Conservation (phyloP, 2,797 vertebrate genomes). For the Knipowitschia caucasica region DNA sequence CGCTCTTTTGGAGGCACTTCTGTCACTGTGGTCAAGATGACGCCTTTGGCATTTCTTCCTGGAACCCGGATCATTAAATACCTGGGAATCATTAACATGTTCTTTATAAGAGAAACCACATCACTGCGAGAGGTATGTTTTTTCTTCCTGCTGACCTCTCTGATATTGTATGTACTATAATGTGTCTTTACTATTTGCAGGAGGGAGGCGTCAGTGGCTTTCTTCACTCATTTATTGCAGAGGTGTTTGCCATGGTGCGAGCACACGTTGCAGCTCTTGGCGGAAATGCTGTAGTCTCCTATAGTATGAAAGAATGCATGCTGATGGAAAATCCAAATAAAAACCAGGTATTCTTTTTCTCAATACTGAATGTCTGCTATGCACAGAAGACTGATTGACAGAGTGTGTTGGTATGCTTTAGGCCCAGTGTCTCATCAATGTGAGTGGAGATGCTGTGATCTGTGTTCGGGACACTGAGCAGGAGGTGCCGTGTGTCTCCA, state of each 20-base stretch:
- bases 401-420: conserved; percentile 40
- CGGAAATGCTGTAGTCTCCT: conserved; percentile 95
- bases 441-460: conserved; percentile 94
- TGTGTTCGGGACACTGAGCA: conserved; percentile 87
- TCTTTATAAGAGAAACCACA: conserved; percentile 97
- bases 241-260: conserved; percentile 97
- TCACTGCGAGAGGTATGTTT: conserved; percentile 90
- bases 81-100: conserved; percentile 99
- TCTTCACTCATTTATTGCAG: conserved; percentile 93
- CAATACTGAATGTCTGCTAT: neutral
- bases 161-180: neutral
- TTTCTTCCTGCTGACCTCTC: neutral
- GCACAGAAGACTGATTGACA: conserved; percentile 5
- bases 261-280: conserved; percentile 96
- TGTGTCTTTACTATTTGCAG: conserved; percentile 61
- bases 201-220: conserved; percentile 98
- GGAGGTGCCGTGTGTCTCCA: conserved; percentile 68
- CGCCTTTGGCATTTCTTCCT: conserved; percentile 93
- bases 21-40: conserved; percentile 95
- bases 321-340: conserved; percentile 99
- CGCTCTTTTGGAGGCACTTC: conserved; percentile 78
- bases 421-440: conserved; percentile 98
- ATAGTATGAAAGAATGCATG: conserved; percentile 98
- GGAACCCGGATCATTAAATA: conserved; percentile 95
- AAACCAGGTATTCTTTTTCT: conserved; percentile 85